Evolutionary conservation across 2,888 invertebrate species (phyloP).

Genomic region (Sussaba pulchella): DNA sequence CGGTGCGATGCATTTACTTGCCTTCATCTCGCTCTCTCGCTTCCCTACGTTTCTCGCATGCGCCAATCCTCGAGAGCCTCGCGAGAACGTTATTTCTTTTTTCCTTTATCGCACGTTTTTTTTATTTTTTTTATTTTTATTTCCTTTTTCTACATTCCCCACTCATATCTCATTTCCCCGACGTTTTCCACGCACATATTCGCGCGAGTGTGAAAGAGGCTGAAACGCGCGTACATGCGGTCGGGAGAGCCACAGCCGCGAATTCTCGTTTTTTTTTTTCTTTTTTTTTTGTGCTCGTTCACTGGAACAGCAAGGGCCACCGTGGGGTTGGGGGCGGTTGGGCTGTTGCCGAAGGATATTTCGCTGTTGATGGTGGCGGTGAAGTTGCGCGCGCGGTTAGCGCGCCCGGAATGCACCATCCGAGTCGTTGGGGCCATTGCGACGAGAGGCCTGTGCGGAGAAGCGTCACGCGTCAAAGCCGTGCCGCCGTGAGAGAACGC

Average conservation of each 20-base stretch:
- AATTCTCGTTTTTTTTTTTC: too few species aligned
- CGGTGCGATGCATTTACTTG: conserved; percentile 38
- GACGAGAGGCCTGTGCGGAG: conserved; percentile 49
- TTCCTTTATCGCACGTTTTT: conserved; percentile 10
- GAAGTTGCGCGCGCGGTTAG: conserved; percentile 62
- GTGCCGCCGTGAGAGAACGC: conserved; percentile 56
- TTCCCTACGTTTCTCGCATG: background rate
- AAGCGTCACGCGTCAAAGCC: conserved; percentile 66
- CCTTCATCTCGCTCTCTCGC: conserved; percentile 49
- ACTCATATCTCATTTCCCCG: conserved; percentile 38
- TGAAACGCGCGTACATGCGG: conserved; percentile 49
- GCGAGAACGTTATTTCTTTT: conserved; percentile 1
- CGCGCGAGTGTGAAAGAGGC: conserved; percentile 61
- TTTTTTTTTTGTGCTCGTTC: conserved; percentile 13
- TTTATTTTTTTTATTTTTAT: background rate
- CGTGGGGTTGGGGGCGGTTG: conserved; percentile 2
- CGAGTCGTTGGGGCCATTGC: conserved; percentile 37
- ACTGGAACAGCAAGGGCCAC: too few species aligned
- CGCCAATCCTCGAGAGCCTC: conserved; percentile 12
- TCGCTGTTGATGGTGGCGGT: conserved; percentile 35
- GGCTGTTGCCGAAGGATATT: conserved; percentile 15
- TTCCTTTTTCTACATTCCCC: conserved; percentile 3
- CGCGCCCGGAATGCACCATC: conserved; percentile 58
- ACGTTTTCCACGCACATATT: conserved; percentile 54
- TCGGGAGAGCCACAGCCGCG: conserved; percentile 27